phyloP scores from a whole-genome alignment of 2,113 vertebrate genomes.

The Lepus americanus region DNA sequence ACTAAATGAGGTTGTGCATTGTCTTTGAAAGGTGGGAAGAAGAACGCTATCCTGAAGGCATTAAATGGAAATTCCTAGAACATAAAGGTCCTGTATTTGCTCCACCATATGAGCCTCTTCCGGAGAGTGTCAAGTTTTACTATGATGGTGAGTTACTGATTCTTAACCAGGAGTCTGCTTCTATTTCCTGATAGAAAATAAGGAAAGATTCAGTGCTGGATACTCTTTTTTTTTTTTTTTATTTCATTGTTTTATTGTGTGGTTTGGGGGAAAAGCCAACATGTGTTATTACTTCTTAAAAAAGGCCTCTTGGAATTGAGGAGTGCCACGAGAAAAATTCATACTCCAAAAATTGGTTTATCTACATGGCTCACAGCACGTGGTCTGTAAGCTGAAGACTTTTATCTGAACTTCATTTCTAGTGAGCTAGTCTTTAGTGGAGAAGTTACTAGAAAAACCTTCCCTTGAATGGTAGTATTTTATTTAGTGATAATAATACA shows the following conservation, averaged over 20 bases:
- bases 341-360: background rate
- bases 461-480: constrained; percentile 20
- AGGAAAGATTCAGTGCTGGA: constrained; percentile 14
- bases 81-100: constrained; percentile 99
- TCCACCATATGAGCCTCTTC: constrained; percentile 95
- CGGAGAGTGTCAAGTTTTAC: constrained; percentile 95
- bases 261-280: constrained; percentile 16
- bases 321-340: background rate
- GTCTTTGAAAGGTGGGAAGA: constrained; percentile 96
- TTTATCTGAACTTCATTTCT: constrained; percentile 48
- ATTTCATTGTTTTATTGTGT: constrained; percentile 39
- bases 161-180: constrained; percentile 49
- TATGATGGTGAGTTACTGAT: constrained; percentile 94
- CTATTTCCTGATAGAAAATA: constrained; percentile 59
- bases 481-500: constrained; percentile 17
- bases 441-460: constrained; percentile 21
- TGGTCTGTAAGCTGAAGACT: background rate
- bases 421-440: constrained; percentile 2
- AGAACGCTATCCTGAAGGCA: constrained; percentile 96
- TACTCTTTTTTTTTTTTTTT: constrained; percentile 55
- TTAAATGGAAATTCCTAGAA: constrained; percentile 98
- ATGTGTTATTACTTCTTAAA: constrained; percentile 16
- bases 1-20: constrained; percentile 74
- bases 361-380: background rate
- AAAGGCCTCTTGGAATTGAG: constrained; percentile 38